A percentile compares a stretch with the other conserved stretches of the same genome.
These are phyloP conservation scores for Melanotaenia parkinsoni DNA, from an alignment of 2,797 vertebrate genomes.

Conservation along the genomic window DNA sequence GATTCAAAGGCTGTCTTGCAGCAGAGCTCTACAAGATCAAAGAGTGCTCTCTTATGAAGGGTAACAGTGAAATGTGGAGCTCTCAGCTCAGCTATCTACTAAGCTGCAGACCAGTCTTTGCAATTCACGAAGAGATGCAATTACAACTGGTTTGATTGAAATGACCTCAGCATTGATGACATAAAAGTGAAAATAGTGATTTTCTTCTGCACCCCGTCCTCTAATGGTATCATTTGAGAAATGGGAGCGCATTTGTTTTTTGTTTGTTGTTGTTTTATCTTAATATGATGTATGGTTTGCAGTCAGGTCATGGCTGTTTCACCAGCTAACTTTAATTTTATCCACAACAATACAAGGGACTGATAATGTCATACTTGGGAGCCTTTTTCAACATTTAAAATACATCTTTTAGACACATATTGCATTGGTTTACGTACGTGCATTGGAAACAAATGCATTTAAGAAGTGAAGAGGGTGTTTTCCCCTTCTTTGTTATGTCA, in stretches of 20 bases:
- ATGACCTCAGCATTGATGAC: constrained; percentile 44
- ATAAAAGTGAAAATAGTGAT: constrained; percentile 27
- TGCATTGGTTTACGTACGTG: no score
- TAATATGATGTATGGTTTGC: not conserved
- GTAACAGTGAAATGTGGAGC: constrained; percentile 63
- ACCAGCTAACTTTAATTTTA: not conserved
- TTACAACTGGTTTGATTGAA: constrained; percentile 59
- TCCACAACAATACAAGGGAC: not conserved
- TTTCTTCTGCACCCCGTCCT: not conserved
- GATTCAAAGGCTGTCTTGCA: constrained; percentile 77
- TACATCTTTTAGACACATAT: no score
- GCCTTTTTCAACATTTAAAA: not conserved
- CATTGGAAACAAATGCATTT: not conserved
- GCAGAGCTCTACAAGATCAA: constrained; percentile 73
- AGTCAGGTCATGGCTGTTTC: not conserved
- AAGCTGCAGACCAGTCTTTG: constrained; percentile 59
- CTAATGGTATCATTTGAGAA: not conserved
- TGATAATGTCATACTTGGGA: not conserved
- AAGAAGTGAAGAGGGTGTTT: not conserved
- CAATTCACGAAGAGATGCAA: constrained; percentile 65
- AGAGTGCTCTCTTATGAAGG: constrained; percentile 65
- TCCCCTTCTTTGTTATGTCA: no score
- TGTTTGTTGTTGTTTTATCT: not conserved
- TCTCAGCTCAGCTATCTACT: constrained; percentile 63
- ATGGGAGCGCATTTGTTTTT: not conserved